Evolutionary conservation across 2,888 invertebrate genomes (phyloP), one percentile per base, ranked within the genome.

Genomic region (Sturmia bella): DNA sequence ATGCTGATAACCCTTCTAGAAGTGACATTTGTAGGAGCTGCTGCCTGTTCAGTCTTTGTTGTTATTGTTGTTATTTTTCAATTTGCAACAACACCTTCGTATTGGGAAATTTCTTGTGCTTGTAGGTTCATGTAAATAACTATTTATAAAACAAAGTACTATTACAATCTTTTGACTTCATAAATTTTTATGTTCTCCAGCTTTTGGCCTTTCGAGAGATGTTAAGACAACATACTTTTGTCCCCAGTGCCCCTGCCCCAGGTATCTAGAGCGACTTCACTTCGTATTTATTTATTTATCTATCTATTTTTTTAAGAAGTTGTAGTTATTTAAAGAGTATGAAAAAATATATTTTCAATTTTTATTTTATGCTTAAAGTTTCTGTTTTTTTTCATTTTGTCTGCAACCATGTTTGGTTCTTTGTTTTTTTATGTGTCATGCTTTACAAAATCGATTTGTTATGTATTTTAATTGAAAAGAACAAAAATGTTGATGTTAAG

Each of bases 381-480:
- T 41, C 11, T 37, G 17, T 57, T 19, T 3, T 15, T 56, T 9
- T 57, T 15, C 50, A 27, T 69, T 66, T 78, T 59, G 21, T 21
- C 54, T 79, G 77, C 69, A 74, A 73, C 52, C 52, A 45, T 70
- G 61, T 61, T 63, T 59, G 64, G 27, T 37, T 32, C 6, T 27
- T 6, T 27, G 3, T 66, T 37, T 43, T 69, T 84, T 85, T 85
- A 85, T 84, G 77, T 82, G 78, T 78, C 78, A 82, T 82, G 85
- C 85, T 85, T 86, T 85, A 84, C 80, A 86, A 85, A 88, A 88
- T 88, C 89, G 87, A 89, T 89, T 89, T 87, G 90, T 86, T 87
- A 88, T 89, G 90, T 88, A 85, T 88, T 89, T 89, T 89, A 89
- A 89, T 89, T 89, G 89, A 89, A 85, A 84, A 84, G 50, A 56